Evolutionary conservation across 2,113 vertebrate genomes (phyloP), one percentile per base, ranked within the genome.

Genomic region (Daphoenositta chrysoptera): DNA sequence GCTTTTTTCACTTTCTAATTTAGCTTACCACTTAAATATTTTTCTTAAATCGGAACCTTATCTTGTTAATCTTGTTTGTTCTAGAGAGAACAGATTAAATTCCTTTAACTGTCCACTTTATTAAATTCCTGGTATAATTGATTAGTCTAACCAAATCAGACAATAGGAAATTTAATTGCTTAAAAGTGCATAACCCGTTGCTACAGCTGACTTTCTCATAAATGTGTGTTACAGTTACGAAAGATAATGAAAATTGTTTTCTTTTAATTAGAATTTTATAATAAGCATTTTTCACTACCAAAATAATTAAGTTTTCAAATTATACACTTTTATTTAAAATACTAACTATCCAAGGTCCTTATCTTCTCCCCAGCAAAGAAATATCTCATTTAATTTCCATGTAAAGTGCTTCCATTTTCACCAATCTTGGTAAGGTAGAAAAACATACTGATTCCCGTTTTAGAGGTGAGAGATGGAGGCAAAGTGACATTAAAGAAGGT

Each of bases 111-210:
- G 96, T 96, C 97, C 96, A 98, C 96, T 98, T 97, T 97, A 98
- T 98, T 98, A 98, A 98, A 97, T 98, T 97, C 95, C 71, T 97
- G 53, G 90, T 96, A 92, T 97, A 98, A 98, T 98, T 98, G 97
- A 97, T 98, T 97, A 95, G 92, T 96, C 58, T 97, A 98, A 98
- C 97, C 97, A 97, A 98, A 97, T 98, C 95, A 97, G 94, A 92
- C 95, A 94, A 97, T 93, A 97, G 86, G 95, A 97, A 98, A 98
- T 98, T 95, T 97, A 98, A 98, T 98, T 97, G 96, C 87, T 83
- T 86, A 87, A 97, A 97, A 97, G 97, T 91, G 92, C 89, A 94
- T 85, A 97, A 95, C 82, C 97, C 94, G 3, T 94, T 96, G 85
- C 56, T 97, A 95, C 64, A 83, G 88, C 53, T 95, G 86, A 95